Base-by-base conservation (phyloP, 2,113 vertebrate species). In the Albula glossodonta region DNA sequence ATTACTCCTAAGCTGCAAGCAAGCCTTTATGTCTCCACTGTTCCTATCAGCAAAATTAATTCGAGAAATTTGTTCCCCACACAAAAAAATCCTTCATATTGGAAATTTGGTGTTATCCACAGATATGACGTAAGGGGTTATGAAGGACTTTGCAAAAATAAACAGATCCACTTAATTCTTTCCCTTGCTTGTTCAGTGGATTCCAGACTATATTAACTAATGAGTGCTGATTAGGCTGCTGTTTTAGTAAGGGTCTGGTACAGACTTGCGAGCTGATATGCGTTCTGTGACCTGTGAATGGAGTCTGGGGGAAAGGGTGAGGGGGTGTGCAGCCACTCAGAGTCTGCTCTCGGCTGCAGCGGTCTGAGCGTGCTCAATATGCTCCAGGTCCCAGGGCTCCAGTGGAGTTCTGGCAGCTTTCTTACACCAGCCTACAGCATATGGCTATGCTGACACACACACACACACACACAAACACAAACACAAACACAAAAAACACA, bases 371-470 rank as follows among this genome's bases (percentile, higher is more conserved):
- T 74, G 70, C 84, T 66, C 79, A 56, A 25, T 13, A 11, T 19
- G 66, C 6, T 82, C 70, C 41, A 31, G 88, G 85, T 90, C 87
- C 80, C 88, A 80, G 51, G 84, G 87, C 82, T 84, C 84, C 81
- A 83, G 15, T 83, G 86, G 88, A 87, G 63, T 53, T 88, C 86
- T 78, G 80, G 85, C 81, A 83, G 50, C 1, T n/a, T 49, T 25
- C 56, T 85, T 53, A 57, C 78, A 60, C 12, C 19, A 79, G 79
- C 49, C 31, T 74, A n/a, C 1, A 74, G n/a, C 22, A 25, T 5
- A 22, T 48, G 15, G 31, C 22, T 51, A 41, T 19, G 10, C n/a
- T 9, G 60, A 53, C 2, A 79, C 31, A 80, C n/a, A 17, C 51
- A 60, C 74, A 78, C 5, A 11, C 8, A 7, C n/a, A 74, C 70